Evolutionary conservation across 2,888 invertebrate species (phyloP).

Genomic region (Papilio protenor): DNA sequence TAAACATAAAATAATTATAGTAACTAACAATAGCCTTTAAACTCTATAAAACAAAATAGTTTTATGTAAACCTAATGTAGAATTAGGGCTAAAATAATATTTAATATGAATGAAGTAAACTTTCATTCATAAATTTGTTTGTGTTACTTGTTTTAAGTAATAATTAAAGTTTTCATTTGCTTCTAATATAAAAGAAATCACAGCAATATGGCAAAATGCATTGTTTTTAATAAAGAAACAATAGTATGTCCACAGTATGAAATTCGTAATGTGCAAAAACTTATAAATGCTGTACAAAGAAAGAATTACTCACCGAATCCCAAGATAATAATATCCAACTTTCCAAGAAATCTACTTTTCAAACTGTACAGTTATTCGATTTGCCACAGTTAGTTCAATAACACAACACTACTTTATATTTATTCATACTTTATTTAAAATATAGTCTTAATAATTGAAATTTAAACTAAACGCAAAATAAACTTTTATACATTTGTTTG

Average conservation of each 20-base stretch:
- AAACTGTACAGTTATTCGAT: conserved; percentile 56
- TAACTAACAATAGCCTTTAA: not conserved
- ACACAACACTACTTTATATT: conserved; percentile 60
- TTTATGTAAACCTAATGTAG: not conserved
- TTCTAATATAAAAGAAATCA: not conserved
- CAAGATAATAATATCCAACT: conserved; percentile 74
- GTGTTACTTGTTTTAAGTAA: not conserved
- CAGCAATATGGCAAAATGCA: not conserved
- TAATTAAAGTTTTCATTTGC: not conserved
- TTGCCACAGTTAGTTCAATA: conserved; percentile 61
- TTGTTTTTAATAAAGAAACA: not conserved
- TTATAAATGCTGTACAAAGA: conserved; percentile 37
- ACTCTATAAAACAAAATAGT: not conserved
- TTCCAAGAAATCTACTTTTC: conserved; percentile 73
- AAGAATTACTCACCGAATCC: conserved; percentile 75
- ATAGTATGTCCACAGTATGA: not conserved
- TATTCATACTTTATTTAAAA: conserved; percentile 33
- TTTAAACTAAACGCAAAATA: conserved; percentile 25
- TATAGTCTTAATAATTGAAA: conserved; percentile 22
- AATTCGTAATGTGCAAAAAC: conserved; percentile 8
- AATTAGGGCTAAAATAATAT: not conserved
- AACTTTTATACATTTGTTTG: conserved; percentile 5
- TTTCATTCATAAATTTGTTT: not conserved
- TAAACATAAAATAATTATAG: not conserved
- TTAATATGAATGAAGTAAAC: not conserved